Conservation (phyloP, 2,113 vertebrate genomes). For the Corythornis madagascariensis region DNA sequence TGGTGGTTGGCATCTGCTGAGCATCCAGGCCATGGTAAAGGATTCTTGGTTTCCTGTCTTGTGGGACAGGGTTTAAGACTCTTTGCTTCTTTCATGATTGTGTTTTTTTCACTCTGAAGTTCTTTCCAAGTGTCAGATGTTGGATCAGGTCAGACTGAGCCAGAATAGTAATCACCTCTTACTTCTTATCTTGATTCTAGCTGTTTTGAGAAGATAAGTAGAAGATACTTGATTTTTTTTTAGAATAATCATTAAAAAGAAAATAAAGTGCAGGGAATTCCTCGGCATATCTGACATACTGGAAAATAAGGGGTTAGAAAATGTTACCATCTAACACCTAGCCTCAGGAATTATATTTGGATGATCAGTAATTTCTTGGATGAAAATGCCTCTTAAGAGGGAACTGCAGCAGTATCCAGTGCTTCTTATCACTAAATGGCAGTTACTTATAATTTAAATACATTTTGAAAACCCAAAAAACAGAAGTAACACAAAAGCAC, state of each 20-base stretch:
- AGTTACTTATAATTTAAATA: background rate
- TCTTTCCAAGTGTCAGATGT: background rate
- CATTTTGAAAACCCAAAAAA: background rate
- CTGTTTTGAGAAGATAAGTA: background rate
- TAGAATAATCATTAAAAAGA: background rate
- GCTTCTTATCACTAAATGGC: background rate
- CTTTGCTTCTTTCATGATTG: background rate
- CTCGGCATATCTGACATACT: background rate
- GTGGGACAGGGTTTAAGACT: background rate
- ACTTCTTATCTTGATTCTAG: background rate
- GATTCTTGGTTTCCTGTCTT: background rate
- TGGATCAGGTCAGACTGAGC: background rate
- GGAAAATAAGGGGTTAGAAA: conserved; percentile 4
- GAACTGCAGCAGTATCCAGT: background rate
- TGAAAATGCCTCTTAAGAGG: background rate
- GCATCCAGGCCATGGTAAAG: background rate
- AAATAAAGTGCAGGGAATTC: background rate
- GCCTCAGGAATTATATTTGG: background rate
- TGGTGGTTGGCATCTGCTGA: background rate
- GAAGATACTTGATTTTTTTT: background rate
- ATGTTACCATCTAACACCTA: background rate
- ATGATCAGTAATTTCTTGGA: background rate
- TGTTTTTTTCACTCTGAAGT: background rate
- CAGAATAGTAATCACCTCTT: background rate
- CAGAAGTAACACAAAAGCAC: background rate